Conservation (phyloP, 2,113 vertebrate species). For the Steatornis caripensis region DNA sequence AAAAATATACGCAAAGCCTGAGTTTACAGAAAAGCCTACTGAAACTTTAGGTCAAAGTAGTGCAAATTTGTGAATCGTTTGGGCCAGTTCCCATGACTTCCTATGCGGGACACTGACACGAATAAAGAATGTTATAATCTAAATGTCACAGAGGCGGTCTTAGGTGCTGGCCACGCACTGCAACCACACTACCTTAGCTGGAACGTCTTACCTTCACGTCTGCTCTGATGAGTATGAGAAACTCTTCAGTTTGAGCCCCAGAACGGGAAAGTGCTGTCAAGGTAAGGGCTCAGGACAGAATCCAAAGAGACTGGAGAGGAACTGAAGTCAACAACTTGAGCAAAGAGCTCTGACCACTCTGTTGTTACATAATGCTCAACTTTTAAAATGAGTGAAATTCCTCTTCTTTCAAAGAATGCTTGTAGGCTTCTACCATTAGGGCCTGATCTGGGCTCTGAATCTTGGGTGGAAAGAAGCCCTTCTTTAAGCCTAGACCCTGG, state of each 20-base stretch:
- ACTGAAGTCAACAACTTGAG: neutral
- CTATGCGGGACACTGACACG: neutral
- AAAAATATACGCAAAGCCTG: neutral
- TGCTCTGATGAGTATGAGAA: neutral
- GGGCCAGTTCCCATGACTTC: neutral
- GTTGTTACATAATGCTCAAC: accelerated
- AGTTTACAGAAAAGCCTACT: neutral
- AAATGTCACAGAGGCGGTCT: neutral
- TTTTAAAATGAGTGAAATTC: neutral
- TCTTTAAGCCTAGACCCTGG: neutral
- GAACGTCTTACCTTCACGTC: neutral
- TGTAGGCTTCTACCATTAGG: neutral
- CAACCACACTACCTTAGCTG: neutral
- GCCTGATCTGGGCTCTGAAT: neutral
- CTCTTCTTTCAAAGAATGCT: neutral
- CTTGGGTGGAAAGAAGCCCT: neutral
- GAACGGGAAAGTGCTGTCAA: neutral
- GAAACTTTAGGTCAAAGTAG: neutral
- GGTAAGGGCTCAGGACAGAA: neutral
- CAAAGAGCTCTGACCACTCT: neutral
- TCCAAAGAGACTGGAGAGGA: neutral
- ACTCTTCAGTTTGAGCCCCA: neutral
- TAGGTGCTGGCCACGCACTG: neutral
- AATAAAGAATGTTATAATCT: neutral
- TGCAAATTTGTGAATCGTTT: neutral